Percentiles rank a stretch among this genome's conserved stretches.
These are phyloP conservation scores for Melanotus villosus DNA, from an alignment of 2,888 invertebrate genomes.

Conservation along the genomic window DNA sequence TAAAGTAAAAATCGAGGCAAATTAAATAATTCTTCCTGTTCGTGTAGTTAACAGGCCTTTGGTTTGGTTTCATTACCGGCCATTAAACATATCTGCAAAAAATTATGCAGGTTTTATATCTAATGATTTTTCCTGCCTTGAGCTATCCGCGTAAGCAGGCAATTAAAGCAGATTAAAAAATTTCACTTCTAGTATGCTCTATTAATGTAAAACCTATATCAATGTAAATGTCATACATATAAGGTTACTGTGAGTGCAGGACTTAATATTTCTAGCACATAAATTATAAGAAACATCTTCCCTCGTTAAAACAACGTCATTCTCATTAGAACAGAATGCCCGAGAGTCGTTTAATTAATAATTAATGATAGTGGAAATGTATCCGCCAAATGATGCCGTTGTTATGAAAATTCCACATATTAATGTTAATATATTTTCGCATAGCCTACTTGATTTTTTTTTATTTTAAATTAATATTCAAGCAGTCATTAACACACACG, in stretches of 20 bases:
- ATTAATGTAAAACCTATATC: slow-evolving; percentile 14
- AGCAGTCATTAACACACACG: neutral
- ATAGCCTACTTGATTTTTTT: too few species aligned
- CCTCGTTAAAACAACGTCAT: slow-evolving; percentile 20
- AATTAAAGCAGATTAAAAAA: neutral
- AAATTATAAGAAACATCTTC: slow-evolving; percentile 23
- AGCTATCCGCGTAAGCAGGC: neutral
- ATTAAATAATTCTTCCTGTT: too few species aligned
- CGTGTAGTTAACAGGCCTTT: too few species aligned
- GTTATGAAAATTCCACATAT: slow-evolving; percentile 3
- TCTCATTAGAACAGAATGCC: slow-evolving; percentile 11
- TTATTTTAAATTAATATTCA: too few species aligned
- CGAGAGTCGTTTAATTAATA: slow-evolving; percentile 15
- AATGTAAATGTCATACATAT: slow-evolving; percentile 24
- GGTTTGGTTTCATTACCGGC: too few species aligned
- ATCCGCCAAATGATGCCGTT: slow-evolving; percentile 2
- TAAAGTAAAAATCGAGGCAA: too few species aligned
- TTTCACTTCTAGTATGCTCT: neutral
- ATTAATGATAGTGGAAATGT: neutral
- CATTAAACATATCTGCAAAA: too few species aligned
- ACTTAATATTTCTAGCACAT: slow-evolving; percentile 8
- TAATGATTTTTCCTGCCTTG: too few species aligned
- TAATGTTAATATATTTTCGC: too few species aligned
- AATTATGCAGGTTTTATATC: too few species aligned
- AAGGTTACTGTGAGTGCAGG: slow-evolving; percentile 14